A percentile compares a stretch with the other conserved stretches of the same genome.
phyloP scores from a whole-genome alignment of 64 coral and sea anemone genomes.

The Montipora sp. region DNA sequence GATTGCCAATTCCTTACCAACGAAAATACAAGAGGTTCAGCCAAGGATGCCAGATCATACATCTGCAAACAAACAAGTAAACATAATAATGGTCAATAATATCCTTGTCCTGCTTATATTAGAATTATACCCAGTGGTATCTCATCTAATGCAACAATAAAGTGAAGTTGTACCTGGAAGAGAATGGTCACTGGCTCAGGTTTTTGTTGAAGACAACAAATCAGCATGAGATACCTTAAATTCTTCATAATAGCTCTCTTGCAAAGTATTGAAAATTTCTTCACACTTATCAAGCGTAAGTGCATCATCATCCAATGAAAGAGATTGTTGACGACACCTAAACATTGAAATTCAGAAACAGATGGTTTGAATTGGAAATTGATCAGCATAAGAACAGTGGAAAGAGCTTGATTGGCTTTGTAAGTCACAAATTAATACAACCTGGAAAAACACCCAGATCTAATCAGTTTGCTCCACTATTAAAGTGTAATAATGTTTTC shows the following conservation, averaged over 20 bases:
- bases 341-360: background rate
- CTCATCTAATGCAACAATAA: too few species aligned
- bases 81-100: too few species aligned
- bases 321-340: constrained; percentile 87
- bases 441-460: too few species aligned
- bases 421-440: too few species aligned
- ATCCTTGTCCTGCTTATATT: too few species aligned
- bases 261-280: constrained; percentile 87
- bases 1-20: constrained; percentile 67
- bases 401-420: too few species aligned
- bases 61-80: constrained; percentile 72
- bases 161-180: too few species aligned
- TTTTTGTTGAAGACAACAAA: background rate
- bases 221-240: constrained; percentile 65
- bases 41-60: constrained; percentile 89
- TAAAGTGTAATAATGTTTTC: too few species aligned
- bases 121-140: too few species aligned
- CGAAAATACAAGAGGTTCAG: constrained; percentile 93
- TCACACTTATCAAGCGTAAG: constrained; percentile 89
- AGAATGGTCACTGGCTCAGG: background rate
- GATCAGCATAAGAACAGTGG: background rate
- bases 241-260: constrained; percentile 91
- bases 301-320: constrained; percentile 52
- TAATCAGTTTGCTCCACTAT: too few species aligned
- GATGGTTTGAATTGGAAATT: background rate